Percentiles rank a stretch among this genome's conserved stretches.
These are phyloP conservation scores for Thymelicus lineola DNA, from an alignment of 2,888 invertebrate species.

Conservation along the genomic window DNA sequence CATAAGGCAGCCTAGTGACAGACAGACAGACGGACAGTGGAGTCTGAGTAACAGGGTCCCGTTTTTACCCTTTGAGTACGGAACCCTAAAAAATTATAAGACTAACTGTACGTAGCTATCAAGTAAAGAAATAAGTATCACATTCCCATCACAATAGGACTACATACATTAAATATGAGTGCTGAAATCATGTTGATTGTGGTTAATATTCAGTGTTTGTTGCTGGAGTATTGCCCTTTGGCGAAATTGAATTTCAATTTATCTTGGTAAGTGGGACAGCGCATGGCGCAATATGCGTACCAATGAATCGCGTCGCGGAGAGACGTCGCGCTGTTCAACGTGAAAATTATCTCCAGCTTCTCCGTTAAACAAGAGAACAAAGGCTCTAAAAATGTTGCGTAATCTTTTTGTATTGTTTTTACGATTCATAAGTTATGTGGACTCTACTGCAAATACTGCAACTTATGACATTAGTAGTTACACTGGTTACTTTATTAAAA, in stretches of 20 bases:
- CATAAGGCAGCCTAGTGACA: too few relatives aligned
- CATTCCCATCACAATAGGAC: neutral
- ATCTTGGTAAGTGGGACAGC: slow-evolving; percentile 77
- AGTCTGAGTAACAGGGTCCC: too few relatives aligned
- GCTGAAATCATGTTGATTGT: slow-evolving; percentile 23
- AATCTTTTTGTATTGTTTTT: slow-evolving; percentile 34
- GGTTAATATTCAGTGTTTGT: slow-evolving; percentile 57
- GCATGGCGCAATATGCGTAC: slow-evolving; percentile 70
- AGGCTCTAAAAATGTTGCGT: slow-evolving; percentile 37
- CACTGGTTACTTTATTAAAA: too few relatives aligned
- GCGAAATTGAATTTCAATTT: slow-evolving; percentile 81
- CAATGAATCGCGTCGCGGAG: slow-evolving; percentile 67
- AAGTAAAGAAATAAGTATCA: neutral
- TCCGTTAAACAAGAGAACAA: slow-evolving; percentile 36
- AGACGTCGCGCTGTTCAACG: slow-evolving; percentile 56
- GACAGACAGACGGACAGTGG: too few relatives aligned
- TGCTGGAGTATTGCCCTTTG: slow-evolving; percentile 72
- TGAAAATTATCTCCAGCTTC: slow-evolving; percentile 43
- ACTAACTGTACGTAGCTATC: too few relatives aligned
- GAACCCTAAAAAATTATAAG: too few relatives aligned
- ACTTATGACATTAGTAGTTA: too few relatives aligned
- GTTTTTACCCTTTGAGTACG: too few relatives aligned
- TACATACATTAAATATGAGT: slow-evolving; percentile 16
- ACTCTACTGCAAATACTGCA: too few relatives aligned
- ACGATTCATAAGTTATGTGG: neutral